phyloP scores from a whole-genome alignment of 2,888 invertebrate genomes.

The Conus canariensis region DNA sequence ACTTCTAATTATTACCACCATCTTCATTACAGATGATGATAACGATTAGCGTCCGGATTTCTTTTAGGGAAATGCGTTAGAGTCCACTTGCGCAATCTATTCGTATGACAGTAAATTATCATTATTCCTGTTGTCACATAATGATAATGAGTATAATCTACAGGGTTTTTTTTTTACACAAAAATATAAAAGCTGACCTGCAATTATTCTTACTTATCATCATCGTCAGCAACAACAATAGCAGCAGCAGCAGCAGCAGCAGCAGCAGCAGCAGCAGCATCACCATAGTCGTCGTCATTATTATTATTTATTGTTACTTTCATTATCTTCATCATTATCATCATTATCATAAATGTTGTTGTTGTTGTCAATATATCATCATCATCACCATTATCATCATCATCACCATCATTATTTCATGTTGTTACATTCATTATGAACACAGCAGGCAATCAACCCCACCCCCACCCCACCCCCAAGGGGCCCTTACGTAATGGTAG shows the following conservation, averaged over 20 bases:
- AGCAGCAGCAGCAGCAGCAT: neutral
- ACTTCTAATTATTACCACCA: too few relatives aligned
- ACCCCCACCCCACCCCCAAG: too few relatives aligned
- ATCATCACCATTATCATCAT: too few relatives aligned
- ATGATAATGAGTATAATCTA: conserved; percentile 11
- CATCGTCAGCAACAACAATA: neutral
- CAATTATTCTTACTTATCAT: too few relatives aligned
- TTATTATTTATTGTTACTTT: neutral
- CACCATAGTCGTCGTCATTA: neutral
- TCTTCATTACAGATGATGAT: neutral
- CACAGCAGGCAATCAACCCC: too few relatives aligned
- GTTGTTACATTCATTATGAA: too few relatives aligned
- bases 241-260: neutral
- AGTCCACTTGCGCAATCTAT: neutral
- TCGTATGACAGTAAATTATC: neutral
- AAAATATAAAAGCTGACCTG: too few relatives aligned
- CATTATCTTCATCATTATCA: neutral
- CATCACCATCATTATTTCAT: too few relatives aligned
- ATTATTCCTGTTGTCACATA: neutral
- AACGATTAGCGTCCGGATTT: neutral
- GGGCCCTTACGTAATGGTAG: too few relatives aligned
- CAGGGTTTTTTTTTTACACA: neutral
- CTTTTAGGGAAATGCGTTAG: too few relatives aligned
- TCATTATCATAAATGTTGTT: neutral
- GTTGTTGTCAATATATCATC: neutral